Evolutionary conservation across 2,888 invertebrate species (phyloP).

Genomic region (Sinelater perroti): DNA sequence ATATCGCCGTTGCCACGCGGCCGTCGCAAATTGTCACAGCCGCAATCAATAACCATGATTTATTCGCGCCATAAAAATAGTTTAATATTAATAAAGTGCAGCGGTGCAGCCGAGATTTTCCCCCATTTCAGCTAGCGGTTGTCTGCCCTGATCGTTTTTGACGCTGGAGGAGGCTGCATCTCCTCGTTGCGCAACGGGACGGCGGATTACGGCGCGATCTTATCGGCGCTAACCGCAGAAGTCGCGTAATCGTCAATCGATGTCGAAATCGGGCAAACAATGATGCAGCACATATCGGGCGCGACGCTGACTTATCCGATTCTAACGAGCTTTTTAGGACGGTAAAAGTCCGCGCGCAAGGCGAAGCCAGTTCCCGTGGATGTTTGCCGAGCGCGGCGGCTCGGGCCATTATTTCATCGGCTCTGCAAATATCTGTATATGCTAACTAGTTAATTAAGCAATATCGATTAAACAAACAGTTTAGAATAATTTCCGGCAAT

Average conservation of each 20-base stretch:
- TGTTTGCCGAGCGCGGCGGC: slow-evolving; percentile 18
- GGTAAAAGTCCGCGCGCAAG: slow-evolving; percentile 9
- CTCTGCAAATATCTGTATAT: slow-evolving; percentile 29
- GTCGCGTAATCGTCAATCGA: slow-evolving; percentile 16
- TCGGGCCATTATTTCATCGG: slow-evolving; percentile 23
- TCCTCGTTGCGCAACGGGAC: not conserved
- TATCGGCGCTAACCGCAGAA: slow-evolving; percentile 13
- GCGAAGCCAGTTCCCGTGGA: slow-evolving; percentile 6
- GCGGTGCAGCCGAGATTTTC: too few species aligned
- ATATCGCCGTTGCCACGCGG: not conserved
- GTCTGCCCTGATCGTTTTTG: slow-evolving; percentile 10
- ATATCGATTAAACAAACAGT: slow-evolving; percentile 56
- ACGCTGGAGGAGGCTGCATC: slow-evolving; percentile 1
- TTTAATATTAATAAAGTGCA: slow-evolving; percentile 18
- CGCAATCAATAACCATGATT: slow-evolving; percentile 17
- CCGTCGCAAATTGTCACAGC: slow-evolving; percentile 8
- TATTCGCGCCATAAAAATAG: slow-evolving; percentile 9
- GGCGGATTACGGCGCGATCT: not conserved
- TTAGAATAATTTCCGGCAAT: slow-evolving; percentile 57
- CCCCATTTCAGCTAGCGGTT: slow-evolving; percentile 5
- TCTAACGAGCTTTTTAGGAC: slow-evolving; percentile 53
- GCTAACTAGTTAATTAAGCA: slow-evolving; percentile 45
- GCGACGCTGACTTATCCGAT: slow-evolving; percentile 42
- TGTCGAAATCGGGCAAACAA: slow-evolving; percentile 12
- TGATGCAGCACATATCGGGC: slow-evolving; percentile 8